phyloP scores from a whole-genome alignment of 2,888 invertebrate species.

The Toxonevra muliebris region DNA sequence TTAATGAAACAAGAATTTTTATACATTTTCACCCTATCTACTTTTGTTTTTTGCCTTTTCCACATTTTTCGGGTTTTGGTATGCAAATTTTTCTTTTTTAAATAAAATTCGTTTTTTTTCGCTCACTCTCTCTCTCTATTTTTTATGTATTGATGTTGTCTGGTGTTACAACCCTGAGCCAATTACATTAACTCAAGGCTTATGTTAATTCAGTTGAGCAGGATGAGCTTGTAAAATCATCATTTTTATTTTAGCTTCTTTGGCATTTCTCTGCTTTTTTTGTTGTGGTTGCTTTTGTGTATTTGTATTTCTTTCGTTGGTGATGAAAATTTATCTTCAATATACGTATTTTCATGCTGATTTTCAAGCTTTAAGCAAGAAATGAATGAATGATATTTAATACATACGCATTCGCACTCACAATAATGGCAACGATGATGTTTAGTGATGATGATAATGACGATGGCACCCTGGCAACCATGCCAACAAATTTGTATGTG shows the following conservation, averaged over 20 bases:
- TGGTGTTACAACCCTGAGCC: slow-evolving; percentile 5
- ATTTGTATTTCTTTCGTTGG: background rate
- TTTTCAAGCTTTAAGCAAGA: no score
- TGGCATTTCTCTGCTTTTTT: background rate
- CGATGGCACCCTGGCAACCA: no score
- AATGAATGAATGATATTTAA: no score
- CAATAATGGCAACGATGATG: no score
- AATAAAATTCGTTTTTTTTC: background rate
- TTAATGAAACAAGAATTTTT: slow-evolving; percentile 1
- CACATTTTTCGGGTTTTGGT: background rate
- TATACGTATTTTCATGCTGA: background rate
- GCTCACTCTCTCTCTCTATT: background rate
- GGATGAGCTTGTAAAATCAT: background rate
- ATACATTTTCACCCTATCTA: background rate
- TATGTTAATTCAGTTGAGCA: background rate
- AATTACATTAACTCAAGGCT: slow-evolving; percentile 15
- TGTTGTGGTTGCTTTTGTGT: background rate
- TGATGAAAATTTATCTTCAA: background rate
- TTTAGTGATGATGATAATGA: no score
- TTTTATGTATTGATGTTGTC: background rate
- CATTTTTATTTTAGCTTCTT: no score
- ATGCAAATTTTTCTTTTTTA: background rate
- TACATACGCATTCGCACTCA: no score
- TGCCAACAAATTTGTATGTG: no score
- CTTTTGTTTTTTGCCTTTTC: background rate